A percentile compares a stretch with the other conserved stretches of the same genome.
phyloP scores from a whole-genome alignment of 2,113 vertebrate species.

The Furnarius figulus region DNA sequence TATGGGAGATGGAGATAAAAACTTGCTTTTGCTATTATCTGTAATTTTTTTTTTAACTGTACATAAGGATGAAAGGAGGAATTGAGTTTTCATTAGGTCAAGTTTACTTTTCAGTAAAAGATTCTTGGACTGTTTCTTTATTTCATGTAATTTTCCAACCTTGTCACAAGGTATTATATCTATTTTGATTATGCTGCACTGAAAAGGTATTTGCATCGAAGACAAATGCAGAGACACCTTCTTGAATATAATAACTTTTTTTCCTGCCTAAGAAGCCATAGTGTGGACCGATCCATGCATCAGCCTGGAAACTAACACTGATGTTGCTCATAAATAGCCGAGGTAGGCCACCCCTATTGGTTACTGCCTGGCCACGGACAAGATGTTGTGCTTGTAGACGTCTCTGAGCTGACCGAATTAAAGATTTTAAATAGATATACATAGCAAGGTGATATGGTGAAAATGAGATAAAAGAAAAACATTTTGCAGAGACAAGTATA shows the following conservation, averaged over 20 bases:
- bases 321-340: not conserved
- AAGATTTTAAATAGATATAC: not conserved
- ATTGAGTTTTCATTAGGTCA: conserved; percentile 63
- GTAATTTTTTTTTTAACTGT: not conserved
- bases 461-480: conserved; percentile 53
- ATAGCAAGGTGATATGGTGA: not conserved
- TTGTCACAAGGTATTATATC: conserved; percentile 18
- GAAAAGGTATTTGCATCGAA: conserved; percentile 50
- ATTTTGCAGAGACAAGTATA: conserved; percentile 64
- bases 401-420: not conserved
- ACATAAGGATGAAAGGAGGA: conserved; percentile 58
- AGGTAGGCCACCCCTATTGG: not conserved
- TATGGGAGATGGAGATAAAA: not conserved
- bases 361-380: not conserved
- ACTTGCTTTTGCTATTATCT: conserved; percentile 1
- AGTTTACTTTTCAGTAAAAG: conserved; percentile 63
- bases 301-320: not conserved
- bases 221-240: not conserved
- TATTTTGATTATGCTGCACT: conserved; percentile 49
- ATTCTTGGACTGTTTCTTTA: conserved; percentile 51
- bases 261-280: not conserved
- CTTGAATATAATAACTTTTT: not conserved
- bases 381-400: not conserved
- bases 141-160: conserved; percentile 56
- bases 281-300: not conserved